Evolutionary conservation across 2,797 vertebrate species (phyloP).

Genomic region (Glossophaga mutica): DNA sequence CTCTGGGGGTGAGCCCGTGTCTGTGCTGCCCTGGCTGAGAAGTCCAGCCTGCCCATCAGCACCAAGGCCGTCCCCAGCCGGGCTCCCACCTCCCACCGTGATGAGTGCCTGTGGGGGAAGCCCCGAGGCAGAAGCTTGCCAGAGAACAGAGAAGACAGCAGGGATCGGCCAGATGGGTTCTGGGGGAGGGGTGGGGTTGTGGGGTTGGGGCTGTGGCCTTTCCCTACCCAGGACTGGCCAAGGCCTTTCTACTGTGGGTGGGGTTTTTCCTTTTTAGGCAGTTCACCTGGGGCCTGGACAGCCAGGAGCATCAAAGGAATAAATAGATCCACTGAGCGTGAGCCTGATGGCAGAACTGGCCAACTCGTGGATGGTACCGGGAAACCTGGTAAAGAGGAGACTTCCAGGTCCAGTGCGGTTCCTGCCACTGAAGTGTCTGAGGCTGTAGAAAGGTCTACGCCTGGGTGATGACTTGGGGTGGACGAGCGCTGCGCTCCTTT

Average conservation of each 20-base stretch:
- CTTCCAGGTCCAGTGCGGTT: not conserved
- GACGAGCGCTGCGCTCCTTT: not conserved
- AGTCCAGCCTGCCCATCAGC: too few species aligned
- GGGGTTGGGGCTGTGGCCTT: not conserved
- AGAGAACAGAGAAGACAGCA: not conserved
- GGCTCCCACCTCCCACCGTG: not conserved
- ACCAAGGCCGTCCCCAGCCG: not conserved
- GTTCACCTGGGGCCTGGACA: not conserved
- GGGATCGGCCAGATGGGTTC: not conserved
- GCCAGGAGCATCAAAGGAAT: not conserved
- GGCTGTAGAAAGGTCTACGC: not conserved
- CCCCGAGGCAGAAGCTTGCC: not conserved
- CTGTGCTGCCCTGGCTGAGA: not conserved
- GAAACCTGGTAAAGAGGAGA: not conserved
- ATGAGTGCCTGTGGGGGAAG: too few species aligned
- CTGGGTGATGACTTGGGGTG: not conserved
- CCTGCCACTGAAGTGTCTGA: not conserved
- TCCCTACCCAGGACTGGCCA: not conserved
- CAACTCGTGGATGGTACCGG: not conserved
- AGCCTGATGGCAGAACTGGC: not conserved
- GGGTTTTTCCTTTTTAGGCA: not conserved
- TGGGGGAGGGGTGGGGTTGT: fast-evolving
- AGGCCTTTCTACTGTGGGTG: not conserved
- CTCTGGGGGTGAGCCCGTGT: not conserved
- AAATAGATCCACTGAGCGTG: not conserved